phyloP scores from a whole-genome alignment of 2,797 vertebrate species.

The Lepus townsendii region DNA sequence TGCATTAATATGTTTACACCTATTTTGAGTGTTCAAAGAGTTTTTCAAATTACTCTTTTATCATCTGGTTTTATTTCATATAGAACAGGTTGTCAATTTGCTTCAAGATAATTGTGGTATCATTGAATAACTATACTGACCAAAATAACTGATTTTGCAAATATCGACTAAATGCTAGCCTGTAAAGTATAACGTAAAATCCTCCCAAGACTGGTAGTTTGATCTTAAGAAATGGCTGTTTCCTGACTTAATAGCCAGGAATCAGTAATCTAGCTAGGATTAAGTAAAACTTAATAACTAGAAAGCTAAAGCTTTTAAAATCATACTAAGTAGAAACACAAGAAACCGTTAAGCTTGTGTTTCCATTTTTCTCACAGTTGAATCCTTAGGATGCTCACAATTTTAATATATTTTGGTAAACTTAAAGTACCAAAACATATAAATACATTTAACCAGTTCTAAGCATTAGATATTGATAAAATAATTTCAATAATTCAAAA shows the following conservation, averaged over 20 bases:
- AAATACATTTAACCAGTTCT: not conserved
- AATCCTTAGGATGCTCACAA: not conserved
- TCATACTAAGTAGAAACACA: not conserved
- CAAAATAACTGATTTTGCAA: slow-evolving; percentile 25
- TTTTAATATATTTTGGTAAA: slow-evolving; percentile 41
- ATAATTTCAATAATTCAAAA: slow-evolving; percentile 30
- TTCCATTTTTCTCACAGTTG: not conserved
- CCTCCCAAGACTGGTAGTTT: not conserved
- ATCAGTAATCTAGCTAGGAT: not conserved
- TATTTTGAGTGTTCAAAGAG: not conserved
- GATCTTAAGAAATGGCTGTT: not conserved
- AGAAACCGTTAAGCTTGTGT: not conserved
- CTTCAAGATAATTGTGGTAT: not conserved
- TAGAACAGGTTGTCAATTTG: not conserved
- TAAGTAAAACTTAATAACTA: not conserved
- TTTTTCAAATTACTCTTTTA: not conserved
- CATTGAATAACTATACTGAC: not conserved
- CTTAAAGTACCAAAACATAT: not conserved
- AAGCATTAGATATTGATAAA: slow-evolving; percentile 10
- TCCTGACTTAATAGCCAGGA: slow-evolving; percentile 8
- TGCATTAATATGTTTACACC: not conserved
- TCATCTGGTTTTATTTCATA: not conserved
- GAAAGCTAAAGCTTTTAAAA: not conserved
- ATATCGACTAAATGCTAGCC: not conserved
- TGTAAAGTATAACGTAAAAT: not conserved